Conservation (phyloP, 1,140 invertebrate species). For the Zophobas morio region DNA sequence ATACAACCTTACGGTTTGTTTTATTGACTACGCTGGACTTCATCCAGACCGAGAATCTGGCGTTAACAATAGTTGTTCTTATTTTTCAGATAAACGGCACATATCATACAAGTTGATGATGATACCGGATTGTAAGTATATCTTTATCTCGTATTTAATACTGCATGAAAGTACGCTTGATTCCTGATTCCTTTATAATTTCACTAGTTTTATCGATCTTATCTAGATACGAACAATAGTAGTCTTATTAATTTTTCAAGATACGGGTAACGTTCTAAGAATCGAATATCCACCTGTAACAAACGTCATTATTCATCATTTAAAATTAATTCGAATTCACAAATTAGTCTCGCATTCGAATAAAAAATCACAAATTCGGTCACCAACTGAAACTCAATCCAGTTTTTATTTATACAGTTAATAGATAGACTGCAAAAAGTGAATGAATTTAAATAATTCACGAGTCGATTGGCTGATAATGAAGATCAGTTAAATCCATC, state of each 20-base stretch:
- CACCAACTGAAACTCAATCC: background rate
- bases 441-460: background rate
- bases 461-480: background rate
- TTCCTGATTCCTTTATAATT: slow-evolving; percentile 28
- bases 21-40: too few species aligned
- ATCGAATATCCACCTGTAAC: slow-evolving; percentile 14
- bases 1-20: too few species aligned
- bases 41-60: background rate
- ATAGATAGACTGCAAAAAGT: background rate
- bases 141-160: slow-evolving; percentile 10
- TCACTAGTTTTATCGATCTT: slow-evolving; percentile 36
- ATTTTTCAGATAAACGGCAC: slow-evolving; percentile 43
- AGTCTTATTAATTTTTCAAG: slow-evolving; percentile 33
- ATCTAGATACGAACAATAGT: slow-evolving; percentile 33
- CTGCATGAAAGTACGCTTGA: background rate
- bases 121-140: slow-evolving; percentile 36
- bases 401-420: slow-evolving; percentile 1
- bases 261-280: slow-evolving; percentile 28
- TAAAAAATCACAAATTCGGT: too few species aligned
- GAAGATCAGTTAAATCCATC: background rate
- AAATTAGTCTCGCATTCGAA: background rate
- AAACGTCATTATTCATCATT: slow-evolving; percentile 27
- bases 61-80: slow-evolving; percentile 17
- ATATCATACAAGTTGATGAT: slow-evolving; percentile 47
- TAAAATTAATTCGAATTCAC: slow-evolving; percentile 14